Evolutionary conservation across 2,888 invertebrate species (phyloP).

Genomic region (Clusia tigrina): DNA sequence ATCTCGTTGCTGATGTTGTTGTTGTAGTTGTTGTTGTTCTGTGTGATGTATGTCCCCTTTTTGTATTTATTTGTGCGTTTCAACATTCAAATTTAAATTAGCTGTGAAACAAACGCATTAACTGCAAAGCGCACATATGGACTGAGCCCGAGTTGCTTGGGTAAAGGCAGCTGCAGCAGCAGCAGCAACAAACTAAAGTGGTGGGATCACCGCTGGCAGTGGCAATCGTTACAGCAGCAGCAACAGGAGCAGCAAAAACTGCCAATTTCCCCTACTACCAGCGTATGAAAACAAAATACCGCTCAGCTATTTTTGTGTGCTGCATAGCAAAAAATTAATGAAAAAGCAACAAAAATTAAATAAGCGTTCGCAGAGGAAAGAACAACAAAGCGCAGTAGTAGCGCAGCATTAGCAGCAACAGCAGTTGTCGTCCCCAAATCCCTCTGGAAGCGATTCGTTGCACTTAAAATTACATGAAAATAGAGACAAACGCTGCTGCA

Average conservation of each 20-base stretch:
- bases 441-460: no score
- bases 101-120: constrained; percentile 17
- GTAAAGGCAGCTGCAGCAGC: neutral
- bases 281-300: neutral
- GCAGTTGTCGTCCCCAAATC: no score
- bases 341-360: neutral
- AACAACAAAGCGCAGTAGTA: no score
- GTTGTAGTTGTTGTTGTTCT: neutral
- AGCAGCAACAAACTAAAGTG: neutral
- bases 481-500: no score
- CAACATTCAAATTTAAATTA: constrained; percentile 31
- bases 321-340: neutral
- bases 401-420: no score
- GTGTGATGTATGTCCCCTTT: neutral
- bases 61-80: constrained; percentile 22
- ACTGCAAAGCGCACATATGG: constrained; percentile 3
- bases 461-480: no score
- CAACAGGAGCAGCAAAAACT: neutral
- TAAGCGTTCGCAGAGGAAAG: no score
- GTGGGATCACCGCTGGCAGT: neutral
- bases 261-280: neutral
- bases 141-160: neutral
- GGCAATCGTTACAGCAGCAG: neutral
- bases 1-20: neutral
- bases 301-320: neutral